A percentile compares a stretch with the other conserved stretches of the same genome.
These are phyloP conservation scores for Eueides isabella DNA, from an alignment of 1,140 invertebrate species.

Conservation along the genomic window DNA sequence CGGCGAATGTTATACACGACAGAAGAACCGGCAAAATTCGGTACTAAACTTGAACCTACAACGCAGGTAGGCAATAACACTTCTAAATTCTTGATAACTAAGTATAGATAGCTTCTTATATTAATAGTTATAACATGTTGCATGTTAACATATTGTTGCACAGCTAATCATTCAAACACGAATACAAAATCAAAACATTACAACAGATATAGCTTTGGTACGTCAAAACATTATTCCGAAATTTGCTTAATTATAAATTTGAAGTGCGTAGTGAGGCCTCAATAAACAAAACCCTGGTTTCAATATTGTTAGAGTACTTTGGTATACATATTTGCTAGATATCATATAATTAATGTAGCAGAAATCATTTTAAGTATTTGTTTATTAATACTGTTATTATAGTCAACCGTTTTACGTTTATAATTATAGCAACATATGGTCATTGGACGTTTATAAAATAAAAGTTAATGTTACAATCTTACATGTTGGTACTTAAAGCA, in stretches of 20 bases:
- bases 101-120: background rate
- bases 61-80: conserved; percentile 62
- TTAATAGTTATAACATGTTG: background rate
- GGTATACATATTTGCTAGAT: too few species aligned
- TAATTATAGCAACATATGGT: background rate
- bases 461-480: background rate
- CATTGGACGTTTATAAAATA: background rate
- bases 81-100: background rate
- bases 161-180: background rate
- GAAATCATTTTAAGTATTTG: background rate
- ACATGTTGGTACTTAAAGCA: background rate
- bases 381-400: background rate
- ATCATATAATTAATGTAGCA: background rate
- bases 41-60: conserved; percentile 71
- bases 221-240: background rate
- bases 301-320: background rate
- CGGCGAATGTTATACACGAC: conserved; percentile 62
- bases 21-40: conserved; percentile 73
- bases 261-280: background rate
- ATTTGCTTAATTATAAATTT: background rate
- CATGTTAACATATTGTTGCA: background rate
- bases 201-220: background rate
- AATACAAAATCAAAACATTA: background rate
- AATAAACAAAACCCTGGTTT: background rate
- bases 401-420: background rate